Evolutionary conservation across 2,113 vertebrate genomes (phyloP).

Genomic region (Sula dactylatra): DNA sequence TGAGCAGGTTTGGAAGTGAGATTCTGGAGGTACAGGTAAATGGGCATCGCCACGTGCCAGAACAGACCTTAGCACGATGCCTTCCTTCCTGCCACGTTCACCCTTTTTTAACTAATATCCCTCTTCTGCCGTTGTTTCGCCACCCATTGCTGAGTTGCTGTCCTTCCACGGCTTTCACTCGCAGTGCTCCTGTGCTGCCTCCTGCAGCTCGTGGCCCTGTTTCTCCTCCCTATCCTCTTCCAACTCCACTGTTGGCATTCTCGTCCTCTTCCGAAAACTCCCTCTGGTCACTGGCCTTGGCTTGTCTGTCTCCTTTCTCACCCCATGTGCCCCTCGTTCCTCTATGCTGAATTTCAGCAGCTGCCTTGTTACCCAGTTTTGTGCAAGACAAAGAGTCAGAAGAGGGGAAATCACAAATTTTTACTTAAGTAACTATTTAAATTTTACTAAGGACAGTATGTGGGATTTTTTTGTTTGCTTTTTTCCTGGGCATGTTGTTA

Average conservation of each 20-base stretch:
- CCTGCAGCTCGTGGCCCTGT: background rate
- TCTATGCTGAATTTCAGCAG: background rate
- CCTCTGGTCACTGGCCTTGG: background rate
- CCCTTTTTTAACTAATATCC: background rate
- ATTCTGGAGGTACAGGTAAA: background rate
- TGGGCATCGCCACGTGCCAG: background rate
- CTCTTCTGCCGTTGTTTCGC: background rate
- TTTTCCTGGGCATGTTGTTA: background rate
- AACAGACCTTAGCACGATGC: background rate
- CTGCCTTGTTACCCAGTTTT: background rate
- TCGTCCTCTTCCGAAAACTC: background rate
- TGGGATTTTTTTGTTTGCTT: background rate
- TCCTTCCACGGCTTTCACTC: background rate
- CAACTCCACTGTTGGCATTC: background rate
- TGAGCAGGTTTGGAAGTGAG: background rate
- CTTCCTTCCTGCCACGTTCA: background rate
- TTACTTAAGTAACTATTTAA: background rate
- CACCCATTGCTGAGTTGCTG: background rate
- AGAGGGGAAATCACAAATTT: background rate
- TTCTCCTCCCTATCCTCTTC: background rate
- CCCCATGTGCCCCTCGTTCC: rapidly evolving
- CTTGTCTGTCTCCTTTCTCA: background rate
- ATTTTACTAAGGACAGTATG: background rate
- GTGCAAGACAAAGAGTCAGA: background rate
- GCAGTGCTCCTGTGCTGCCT: background rate